Evolutionary conservation across 2,888 invertebrate genomes (phyloP), one percentile per base, ranked within the genome.

Genomic region (Tortricodes alternella): DNA sequence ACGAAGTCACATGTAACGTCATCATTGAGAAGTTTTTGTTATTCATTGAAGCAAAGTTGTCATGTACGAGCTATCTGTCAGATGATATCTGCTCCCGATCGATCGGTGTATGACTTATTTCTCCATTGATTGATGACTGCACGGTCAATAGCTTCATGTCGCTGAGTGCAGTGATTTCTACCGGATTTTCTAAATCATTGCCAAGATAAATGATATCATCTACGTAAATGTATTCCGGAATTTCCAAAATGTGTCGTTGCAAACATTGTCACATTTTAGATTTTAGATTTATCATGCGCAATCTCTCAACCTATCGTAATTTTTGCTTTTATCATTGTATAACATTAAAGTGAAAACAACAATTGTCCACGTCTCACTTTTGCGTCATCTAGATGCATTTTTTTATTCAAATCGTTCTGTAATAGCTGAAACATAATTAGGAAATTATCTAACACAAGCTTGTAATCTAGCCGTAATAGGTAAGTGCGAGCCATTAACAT

Each of bases 371-470:
- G 49, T 46, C 41, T 34, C 34, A 46, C 34, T 24, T 48, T 43
- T 37, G 41, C 48, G 41, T 48, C 48, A 41, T 27, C 34, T 29
- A 21, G 37, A 38, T 38, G 43, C 39, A 19, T 29, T 44, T 44
- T 53, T 29, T 53, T 46, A 34, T 49, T 49, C 48, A 48, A 37
- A 48, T 41, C 18, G 18, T 48, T 53, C 46, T 48, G 46, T 34
- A 53, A 53, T 16, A 13, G 38, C 49, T 56, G 56, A 44, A 56
- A 37, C 23, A 44, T 56, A 56, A 56, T 56, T 50, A 19, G 49
- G 34, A 21, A 44, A 43, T 50, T 50, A 56, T 56, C 56, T 56
- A 44, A 56, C 43, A 38, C n/a, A n/a, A n/a, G 27, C 9, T 24
- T 21, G 21, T 46, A 34, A 46, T 24, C 18, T 34, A 19, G 15